A percentile compares a stretch with the other conserved stretches of the same genome.
phyloP scores from a whole-genome alignment of 1,140 invertebrate species.

The Drosophila saltans region DNA sequence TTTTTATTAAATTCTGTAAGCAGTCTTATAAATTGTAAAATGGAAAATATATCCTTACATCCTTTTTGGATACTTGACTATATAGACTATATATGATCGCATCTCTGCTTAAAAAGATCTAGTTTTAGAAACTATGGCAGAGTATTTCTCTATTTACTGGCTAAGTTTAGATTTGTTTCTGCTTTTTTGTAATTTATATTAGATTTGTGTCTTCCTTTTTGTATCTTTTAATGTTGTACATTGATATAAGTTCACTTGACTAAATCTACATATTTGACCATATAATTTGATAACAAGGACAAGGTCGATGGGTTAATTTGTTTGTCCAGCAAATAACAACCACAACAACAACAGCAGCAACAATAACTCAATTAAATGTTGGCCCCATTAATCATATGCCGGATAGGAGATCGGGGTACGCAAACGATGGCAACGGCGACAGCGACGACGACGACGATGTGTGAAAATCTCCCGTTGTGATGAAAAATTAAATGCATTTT shows the following conservation, averaged over 20 bases:
- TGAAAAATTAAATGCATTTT: constrained; percentile 82
- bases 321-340: constrained; percentile 25
- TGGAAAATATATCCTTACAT: too few species aligned
- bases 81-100: too few species aligned
- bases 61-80: too few species aligned
- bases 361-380: constrained; percentile 78
- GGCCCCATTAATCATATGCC: constrained; percentile 71
- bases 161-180: too few species aligned
- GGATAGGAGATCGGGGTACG: constrained; percentile 24
- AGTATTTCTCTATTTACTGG: too few species aligned
- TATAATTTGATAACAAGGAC: constrained; percentile 49
- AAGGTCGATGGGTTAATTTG: constrained; percentile 76
- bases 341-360: constrained; percentile 48
- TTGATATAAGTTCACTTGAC: neutral
- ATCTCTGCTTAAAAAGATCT: too few species aligned
- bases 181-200: too few species aligned
- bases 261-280: constrained; percentile 7
- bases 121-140: too few species aligned
- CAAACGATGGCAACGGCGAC: constrained; percentile 22
- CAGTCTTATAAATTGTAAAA: too few species aligned
- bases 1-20: too few species aligned
- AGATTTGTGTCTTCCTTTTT: too few species aligned
- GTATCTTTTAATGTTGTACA: too few species aligned
- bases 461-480: constrained; percentile 79
- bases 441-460: constrained; percentile 46